Evolutionary conservation across 2,113 vertebrate genomes (phyloP).

Genomic region (Pituophis catenifer): DNA sequence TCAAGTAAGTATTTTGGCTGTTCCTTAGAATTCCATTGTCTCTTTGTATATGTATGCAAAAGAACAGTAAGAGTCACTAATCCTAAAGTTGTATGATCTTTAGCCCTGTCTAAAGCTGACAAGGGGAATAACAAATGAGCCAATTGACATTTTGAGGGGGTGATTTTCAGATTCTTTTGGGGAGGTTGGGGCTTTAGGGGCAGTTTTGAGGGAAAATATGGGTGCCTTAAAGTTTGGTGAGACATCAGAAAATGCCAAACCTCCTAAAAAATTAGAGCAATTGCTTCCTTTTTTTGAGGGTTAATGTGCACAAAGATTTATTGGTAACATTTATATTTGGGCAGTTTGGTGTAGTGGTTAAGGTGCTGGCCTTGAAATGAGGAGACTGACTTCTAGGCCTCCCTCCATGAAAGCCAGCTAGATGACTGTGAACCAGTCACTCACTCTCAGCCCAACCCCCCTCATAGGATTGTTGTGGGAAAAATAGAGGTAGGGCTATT

Average conservation of each 20-base stretch:
- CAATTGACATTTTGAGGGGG: background rate
- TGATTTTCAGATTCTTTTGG: background rate
- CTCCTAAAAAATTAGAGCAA: background rate
- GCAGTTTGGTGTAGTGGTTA: background rate
- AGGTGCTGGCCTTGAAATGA: background rate
- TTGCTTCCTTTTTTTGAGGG: background rate
- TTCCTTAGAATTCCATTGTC: background rate
- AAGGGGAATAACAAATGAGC: background rate
- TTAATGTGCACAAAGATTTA: background rate
- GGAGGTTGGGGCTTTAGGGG: background rate
- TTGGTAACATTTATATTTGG: background rate
- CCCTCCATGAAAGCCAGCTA: background rate
- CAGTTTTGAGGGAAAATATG: background rate
- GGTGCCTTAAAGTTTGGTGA: background rate
- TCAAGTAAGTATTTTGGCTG: constrained; percentile 80
- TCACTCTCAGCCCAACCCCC: background rate
- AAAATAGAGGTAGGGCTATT: background rate
- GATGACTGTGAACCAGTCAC: background rate
- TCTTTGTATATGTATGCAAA: background rate
- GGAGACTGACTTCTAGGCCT: background rate
- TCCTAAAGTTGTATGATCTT: background rate
- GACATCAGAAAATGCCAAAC: background rate
- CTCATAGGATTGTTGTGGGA: background rate
- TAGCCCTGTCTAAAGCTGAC: background rate
- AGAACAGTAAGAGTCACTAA: background rate